phyloP scores from a whole-genome alignment of 2,888 invertebrate species.

The Ceratothoa steindachneri region DNA sequence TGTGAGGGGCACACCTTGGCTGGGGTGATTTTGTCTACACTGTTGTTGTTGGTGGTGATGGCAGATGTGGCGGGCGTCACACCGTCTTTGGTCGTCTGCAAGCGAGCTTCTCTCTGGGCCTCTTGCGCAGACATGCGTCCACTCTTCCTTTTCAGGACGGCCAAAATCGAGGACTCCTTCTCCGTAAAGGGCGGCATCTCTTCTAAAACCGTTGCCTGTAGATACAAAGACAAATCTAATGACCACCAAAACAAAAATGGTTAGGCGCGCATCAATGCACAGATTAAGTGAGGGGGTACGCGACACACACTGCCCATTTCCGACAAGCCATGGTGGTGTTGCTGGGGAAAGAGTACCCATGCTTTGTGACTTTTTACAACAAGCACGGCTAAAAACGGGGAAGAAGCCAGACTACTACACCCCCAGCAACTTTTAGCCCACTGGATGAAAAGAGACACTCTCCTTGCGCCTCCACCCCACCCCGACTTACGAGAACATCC shows the following conservation, averaged over 20 bases:
- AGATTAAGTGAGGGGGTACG: not conserved
- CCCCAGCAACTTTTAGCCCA: no score
- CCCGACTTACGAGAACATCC: conserved; percentile 77
- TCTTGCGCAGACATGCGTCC: conserved; percentile 72
- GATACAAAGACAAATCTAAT: no score
- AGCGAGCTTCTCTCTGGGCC: conserved; percentile 41
- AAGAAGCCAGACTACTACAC: no score
- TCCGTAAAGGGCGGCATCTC: conserved; percentile 99
- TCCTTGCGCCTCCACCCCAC: no score
- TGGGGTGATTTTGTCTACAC: not conserved
- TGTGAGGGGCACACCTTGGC: not conserved
- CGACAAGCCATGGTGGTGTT: no score
- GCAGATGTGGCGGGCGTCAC: no score
- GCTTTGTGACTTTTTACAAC: no score
- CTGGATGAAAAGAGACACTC: no score
- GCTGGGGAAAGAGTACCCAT: no score
- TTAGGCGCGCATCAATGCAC: not conserved
- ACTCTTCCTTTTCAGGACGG: conserved; percentile 90
- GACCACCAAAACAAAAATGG: no score
- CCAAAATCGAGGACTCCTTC: conserved; percentile 92
- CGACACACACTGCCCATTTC: not conserved
- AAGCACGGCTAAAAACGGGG: no score
- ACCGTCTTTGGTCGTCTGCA: conserved; percentile 27
- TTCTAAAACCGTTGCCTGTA: conserved; percentile 87
- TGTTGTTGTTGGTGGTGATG: not conserved